phyloP scores from a whole-genome alignment of 2,888 invertebrate species.

The Athalia cordata region DNA sequence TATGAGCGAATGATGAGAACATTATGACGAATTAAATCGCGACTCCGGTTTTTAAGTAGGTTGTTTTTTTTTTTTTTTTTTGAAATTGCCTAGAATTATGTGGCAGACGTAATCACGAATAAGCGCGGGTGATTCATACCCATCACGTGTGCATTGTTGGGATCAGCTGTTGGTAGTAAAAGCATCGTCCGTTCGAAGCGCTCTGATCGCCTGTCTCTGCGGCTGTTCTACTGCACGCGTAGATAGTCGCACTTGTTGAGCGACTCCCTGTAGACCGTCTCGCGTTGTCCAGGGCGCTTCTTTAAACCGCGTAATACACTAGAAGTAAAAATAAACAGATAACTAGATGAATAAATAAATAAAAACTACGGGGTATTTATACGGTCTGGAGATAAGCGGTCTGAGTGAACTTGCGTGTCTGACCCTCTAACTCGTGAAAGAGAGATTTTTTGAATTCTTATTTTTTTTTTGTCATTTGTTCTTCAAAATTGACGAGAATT shows the following conservation, averaged over 20 bases:
- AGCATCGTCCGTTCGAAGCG: slow-evolving; percentile 27
- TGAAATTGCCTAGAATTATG: background rate
- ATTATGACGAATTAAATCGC: no score
- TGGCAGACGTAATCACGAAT: background rate
- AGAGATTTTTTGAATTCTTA: no score
- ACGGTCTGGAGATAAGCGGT: no score
- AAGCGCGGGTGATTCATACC: slow-evolving; percentile 29
- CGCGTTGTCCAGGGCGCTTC: slow-evolving; percentile 40
- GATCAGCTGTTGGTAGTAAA: slow-evolving; percentile 40
- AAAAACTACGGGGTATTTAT: background rate
- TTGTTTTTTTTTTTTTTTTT: no score
- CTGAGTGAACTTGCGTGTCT: no score
- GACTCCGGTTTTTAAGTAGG: background rate
- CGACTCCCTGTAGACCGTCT: slow-evolving; percentile 43
- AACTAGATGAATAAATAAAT: background rate
- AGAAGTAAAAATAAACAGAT: background rate
- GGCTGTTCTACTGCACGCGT: slow-evolving; percentile 38
- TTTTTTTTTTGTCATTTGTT: no score
- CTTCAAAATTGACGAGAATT: no score
- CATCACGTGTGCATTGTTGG: slow-evolving; percentile 44
- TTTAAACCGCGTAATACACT: slow-evolving; percentile 1
- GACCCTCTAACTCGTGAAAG: no score
- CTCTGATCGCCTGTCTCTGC: slow-evolving; percentile 26
- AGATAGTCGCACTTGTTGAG: slow-evolving; percentile 45
- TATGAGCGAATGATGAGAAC: no score